A percentile compares a stretch with the other conserved stretches of the same genome.
phyloP scores from a whole-genome alignment of 1,140 invertebrate species.

The Brachionus plicatilis region DNA sequence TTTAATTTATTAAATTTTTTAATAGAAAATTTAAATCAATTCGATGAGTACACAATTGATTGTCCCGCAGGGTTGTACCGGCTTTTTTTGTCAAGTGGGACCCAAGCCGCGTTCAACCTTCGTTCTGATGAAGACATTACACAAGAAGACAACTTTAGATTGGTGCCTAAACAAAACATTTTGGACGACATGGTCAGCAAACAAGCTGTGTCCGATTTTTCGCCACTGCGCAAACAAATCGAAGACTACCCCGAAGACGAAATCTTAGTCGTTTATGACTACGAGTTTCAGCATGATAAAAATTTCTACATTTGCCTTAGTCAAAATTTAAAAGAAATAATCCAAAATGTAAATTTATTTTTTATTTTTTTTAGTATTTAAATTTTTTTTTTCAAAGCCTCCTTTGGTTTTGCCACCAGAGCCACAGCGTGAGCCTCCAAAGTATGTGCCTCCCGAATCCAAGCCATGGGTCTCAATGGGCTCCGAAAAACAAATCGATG shows the following conservation, averaged over 20 bases:
- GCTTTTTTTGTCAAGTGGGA: constrained; percentile 52
- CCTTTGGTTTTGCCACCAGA: constrained; percentile 42
- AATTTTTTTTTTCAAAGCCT: neutral
- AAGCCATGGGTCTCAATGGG: constrained; percentile 53
- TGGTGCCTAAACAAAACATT: neutral
- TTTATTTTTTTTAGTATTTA: neutral
- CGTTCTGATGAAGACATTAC: constrained; percentile 51
- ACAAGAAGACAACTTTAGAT: constrained; percentile 46
- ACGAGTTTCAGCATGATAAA: constrained; percentile 53
- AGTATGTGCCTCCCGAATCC: constrained; percentile 52
- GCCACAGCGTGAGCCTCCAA: constrained; percentile 49
- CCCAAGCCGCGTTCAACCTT: constrained; percentile 52
- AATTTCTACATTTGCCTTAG: constrained; percentile 51
- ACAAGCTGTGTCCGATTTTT: constrained; percentile 53
- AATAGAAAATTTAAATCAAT: neutral
- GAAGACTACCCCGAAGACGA: constrained; percentile 54
- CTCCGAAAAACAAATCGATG: constrained; percentile 53
- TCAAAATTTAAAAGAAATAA: constrained; percentile 43
- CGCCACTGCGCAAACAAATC: constrained; percentile 48
- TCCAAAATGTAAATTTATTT: constrained; percentile 41
- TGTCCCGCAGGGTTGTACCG: constrained; percentile 49
- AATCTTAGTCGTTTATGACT: constrained; percentile 52
- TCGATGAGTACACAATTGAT: constrained; percentile 42
- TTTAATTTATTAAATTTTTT: neutral
- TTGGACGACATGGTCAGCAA: constrained; percentile 50